Evolutionary conservation across 2,113 vertebrate genomes (phyloP).

Genomic region (Eptatretus burgeri): DNA sequence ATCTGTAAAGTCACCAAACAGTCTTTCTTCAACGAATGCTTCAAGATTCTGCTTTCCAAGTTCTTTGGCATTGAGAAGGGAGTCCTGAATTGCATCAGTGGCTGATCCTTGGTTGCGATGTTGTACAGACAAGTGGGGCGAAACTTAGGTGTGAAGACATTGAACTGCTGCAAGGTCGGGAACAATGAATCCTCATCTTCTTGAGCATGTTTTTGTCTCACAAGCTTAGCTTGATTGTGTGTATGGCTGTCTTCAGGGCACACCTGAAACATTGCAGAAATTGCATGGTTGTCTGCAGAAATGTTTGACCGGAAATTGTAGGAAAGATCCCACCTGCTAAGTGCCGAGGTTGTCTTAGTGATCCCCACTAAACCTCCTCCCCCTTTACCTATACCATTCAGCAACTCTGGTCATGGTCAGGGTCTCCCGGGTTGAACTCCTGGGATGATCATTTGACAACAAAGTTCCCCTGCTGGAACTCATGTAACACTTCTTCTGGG

Average conservation of each 20-base stretch:
- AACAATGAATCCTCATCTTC: neutral
- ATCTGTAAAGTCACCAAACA: too few species aligned
- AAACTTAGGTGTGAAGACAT: too few species aligned
- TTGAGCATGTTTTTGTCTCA: neutral
- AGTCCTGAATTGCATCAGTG: neutral
- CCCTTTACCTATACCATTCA: neutral
- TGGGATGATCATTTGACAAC: neutral
- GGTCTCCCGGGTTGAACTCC: neutral
- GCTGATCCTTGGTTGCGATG: neutral
- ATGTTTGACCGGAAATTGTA: neutral
- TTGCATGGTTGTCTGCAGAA: neutral
- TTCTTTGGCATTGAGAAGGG: neutral
- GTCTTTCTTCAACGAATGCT: too few species aligned
- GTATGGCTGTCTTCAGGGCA: too few species aligned
- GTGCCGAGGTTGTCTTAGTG: neutral
- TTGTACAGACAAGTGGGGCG: too few species aligned
- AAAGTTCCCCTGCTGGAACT: neutral
- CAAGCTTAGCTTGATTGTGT: neutral
- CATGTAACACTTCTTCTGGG: neutral
- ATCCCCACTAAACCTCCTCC: neutral
- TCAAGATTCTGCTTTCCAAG: too few species aligned
- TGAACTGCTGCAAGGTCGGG: neutral
- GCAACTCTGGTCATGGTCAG: neutral
- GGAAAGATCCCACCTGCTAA: neutral
- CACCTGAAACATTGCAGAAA: neutral